Base-by-base conservation (phyloP, 2,797 vertebrate genomes). In the Manis javanica region DNA sequence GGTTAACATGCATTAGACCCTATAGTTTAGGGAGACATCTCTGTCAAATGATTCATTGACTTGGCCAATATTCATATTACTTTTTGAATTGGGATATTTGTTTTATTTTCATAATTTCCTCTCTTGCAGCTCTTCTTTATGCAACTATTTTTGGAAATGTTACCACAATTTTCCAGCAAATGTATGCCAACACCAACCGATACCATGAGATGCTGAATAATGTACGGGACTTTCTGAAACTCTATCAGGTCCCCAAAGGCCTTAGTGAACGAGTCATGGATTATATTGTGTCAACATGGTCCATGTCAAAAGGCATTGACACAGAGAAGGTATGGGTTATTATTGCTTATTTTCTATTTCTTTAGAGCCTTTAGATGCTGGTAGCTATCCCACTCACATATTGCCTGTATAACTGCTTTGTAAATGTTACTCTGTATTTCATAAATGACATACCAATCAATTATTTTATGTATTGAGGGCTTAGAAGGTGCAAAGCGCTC, bases 201-300 rank as follows among this genome's bases (percentile, higher is more conserved):
- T 99, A 99, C 98, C 99, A 99, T 8, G 99, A 99, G 98, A 99
- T 99, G 99, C 98, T 99, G 96, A 99, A 99, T 98, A 99, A 99
- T 1, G 99, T 99, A 79, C 98, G 99, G 91, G 99, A 99, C 98
- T 99, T 99, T 98, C 98, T 99, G 97, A 99, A 99, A 96, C 99
- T 99, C 92, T 99, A 99, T 98, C 99, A 99, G 98, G 99, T 99
- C 96, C 99, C 99, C 53, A 99, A 99, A 98, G 99, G 99, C 96
- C 99, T 99, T 98, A 99, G 99, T 82, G 99, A 99, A 98, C 98
- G 99, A 88, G 99, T 99, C 88, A 99, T 99, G 99, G 99, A 99
- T 99, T 99, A 99, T 97, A 99, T 99, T 74, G 99, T 99, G 92
- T 99, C 99, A 66, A 99, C 99, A 0, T 99, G 99, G 99, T 99